Percentiles rank a stretch among this genome's conserved stretches.
These are phyloP conservation scores for Piezodorus guildinii DNA, from an alignment of 1,140 invertebrate genomes.

Conservation along the genomic window DNA sequence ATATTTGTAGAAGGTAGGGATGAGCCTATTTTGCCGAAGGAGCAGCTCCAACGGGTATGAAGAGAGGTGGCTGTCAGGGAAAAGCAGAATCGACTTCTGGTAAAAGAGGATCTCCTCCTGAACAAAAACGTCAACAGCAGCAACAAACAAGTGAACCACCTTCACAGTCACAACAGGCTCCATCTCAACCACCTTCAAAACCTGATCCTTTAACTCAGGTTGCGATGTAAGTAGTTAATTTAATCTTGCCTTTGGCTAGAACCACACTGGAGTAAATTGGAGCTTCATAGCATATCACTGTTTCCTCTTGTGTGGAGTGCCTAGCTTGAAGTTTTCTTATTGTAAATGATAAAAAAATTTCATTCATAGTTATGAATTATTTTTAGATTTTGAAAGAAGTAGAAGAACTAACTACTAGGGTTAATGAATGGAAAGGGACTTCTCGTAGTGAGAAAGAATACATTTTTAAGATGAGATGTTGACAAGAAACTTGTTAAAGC, in stretches of 20 bases:
- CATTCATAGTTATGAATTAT: not conserved
- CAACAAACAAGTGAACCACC: not conserved
- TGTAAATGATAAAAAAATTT: not conserved
- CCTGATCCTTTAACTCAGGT: conserved; percentile 11
- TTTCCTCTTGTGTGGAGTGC: conserved; percentile 36
- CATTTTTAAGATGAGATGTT: conserved; percentile 87
- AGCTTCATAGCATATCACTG: conserved; percentile 15
- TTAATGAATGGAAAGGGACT: conserved; percentile 62
- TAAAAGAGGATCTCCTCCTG: not conserved
- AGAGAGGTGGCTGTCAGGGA: not conserved
- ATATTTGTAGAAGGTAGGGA: conserved; percentile 76
- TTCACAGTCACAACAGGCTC: not conserved
- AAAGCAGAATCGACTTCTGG: not conserved
- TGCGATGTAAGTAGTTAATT: not conserved
- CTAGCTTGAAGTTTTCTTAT: not conserved
- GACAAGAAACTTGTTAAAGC: conserved; percentile 76
- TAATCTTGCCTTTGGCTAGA: no score
- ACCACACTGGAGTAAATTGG: no score
- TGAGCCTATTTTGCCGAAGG: conserved; percentile 25
- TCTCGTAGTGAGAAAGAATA: conserved; percentile 71
- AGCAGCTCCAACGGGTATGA: not conserved
- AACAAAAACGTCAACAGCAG: not conserved
- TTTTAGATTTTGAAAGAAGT: conserved; percentile 47
- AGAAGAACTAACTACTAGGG: conserved; percentile 58
- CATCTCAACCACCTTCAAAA: not conserved